These are phyloP conservation scores for Pheosia gnoma DNA, from an alignment of 2,888 invertebrate species.

Conservation along the genomic window DNA sequence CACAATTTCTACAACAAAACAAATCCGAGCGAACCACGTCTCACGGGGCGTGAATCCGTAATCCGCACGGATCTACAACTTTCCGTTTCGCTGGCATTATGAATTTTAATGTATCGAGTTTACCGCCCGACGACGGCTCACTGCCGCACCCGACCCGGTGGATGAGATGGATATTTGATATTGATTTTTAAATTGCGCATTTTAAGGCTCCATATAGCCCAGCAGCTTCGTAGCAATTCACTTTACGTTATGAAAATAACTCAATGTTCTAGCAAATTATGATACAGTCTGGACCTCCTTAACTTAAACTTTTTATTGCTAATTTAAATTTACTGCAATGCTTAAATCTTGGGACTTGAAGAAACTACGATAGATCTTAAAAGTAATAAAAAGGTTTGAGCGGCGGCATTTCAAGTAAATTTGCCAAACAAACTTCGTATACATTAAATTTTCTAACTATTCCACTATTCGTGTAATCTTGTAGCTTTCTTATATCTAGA, in stretches of 20 bases:
- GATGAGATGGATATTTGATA: conserved; percentile 5
- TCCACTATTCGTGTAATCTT: background rate
- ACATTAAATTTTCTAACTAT: too few relatives aligned
- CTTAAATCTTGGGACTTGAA: too few relatives aligned
- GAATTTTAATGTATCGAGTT: conserved; percentile 27
- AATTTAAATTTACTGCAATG: too few relatives aligned
- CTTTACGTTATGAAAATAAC: too few relatives aligned
- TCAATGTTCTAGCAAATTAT: too few relatives aligned
- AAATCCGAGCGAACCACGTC: conserved; percentile 6
- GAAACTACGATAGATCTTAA: too few relatives aligned
- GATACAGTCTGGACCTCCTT: too few relatives aligned
- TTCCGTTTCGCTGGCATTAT: conserved; percentile 20
- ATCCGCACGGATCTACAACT: conserved; percentile 18
- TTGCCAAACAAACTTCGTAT: too few relatives aligned
- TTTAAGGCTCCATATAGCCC: background rate
- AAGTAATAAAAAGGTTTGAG: too few relatives aligned
- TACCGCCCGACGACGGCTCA: conserved; percentile 14
- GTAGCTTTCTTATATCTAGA: background rate
- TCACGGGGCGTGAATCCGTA: conserved; percentile 6
- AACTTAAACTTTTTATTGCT: too few relatives aligned
- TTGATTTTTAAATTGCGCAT: conserved; percentile 5
- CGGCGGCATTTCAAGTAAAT: too few relatives aligned
- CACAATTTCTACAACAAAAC: background rate
- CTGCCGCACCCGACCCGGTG: conserved; percentile 2
- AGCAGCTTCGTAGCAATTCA: background rate